Percentiles rank a stretch among this genome's conserved stretches.
These are phyloP conservation scores for Uria lomvia DNA, from an alignment of 2,113 vertebrate species.

Conservation along the genomic window DNA sequence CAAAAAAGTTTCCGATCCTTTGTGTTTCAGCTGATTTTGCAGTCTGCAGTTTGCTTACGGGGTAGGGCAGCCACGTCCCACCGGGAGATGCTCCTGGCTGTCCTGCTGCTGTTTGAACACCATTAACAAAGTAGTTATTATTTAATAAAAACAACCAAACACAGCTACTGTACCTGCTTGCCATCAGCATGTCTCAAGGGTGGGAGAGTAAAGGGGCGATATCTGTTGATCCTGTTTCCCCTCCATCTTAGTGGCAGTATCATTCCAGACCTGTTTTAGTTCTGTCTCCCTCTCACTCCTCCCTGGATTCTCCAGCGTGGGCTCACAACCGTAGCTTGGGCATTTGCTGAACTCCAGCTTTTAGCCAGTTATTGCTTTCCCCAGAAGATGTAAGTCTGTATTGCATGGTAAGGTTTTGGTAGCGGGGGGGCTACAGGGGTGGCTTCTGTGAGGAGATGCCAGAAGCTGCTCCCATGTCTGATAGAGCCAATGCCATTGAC, in stretches of 20 bases:
- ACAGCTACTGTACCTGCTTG: neutral
- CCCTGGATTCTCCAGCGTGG: neutral
- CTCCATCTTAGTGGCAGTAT: neutral
- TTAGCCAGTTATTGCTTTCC: neutral
- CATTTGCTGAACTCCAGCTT: neutral
- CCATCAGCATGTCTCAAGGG: rapidly evolving
- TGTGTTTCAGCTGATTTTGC: neutral
- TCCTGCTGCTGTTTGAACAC: neutral
- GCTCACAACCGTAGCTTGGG: rapidly evolving
- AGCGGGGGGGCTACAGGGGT: neutral
- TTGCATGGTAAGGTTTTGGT: neutral
- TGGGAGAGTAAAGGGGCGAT: neutral
- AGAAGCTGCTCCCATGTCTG: neutral
- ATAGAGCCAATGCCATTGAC: neutral
- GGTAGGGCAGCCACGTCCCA: neutral
- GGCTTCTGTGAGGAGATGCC: neutral
- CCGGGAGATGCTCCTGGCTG: neutral
- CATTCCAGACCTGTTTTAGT: rapidly evolving
- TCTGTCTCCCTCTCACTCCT: neutral
- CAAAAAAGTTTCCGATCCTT: neutral
- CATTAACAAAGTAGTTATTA: neutral
- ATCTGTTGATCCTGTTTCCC: neutral
- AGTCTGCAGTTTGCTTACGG: neutral
- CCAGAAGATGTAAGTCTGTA: neutral
- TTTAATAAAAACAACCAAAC: neutral